phyloP scores from a whole-genome alignment of 2,888 invertebrate genomes.

The Ormyrus labotus region DNA sequence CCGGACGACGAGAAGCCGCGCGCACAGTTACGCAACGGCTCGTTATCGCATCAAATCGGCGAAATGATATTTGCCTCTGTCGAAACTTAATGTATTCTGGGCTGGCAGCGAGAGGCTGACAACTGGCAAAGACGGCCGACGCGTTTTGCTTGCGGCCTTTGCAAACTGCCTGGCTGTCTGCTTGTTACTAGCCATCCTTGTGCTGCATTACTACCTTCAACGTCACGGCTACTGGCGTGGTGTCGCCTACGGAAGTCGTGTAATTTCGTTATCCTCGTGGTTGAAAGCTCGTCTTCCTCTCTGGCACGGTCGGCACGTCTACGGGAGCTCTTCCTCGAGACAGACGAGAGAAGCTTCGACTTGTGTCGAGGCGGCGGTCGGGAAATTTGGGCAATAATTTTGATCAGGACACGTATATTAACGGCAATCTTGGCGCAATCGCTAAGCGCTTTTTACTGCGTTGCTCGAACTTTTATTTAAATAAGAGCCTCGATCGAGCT shows the following conservation, averaged over 20 bases:
- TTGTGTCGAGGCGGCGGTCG: too few species aligned
- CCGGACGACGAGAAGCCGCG: too few species aligned
- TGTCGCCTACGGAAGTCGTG: constrained; percentile 59
- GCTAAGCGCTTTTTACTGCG: not conserved
- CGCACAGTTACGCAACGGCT: not conserved
- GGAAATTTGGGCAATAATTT: too few species aligned
- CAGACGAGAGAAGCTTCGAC: not conserved
- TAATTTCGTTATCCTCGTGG: constrained; percentile 61
- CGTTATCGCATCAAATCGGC: constrained; percentile 39
- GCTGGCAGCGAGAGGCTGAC: not conserved
- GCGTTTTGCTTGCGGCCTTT: constrained; percentile 61
- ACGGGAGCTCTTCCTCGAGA: not conserved
- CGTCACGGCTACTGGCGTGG: constrained; percentile 1
- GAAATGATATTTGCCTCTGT: constrained; percentile 41
- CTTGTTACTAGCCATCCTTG: not conserved
- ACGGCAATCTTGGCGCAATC: constrained; percentile 3
- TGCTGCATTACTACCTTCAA: not conserved
- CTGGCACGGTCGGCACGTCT: not conserved
- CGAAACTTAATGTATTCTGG: constrained; percentile 8
- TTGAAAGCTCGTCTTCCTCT: constrained; percentile 60
- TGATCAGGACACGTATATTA: not conserved
- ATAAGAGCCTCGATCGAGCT: not conserved
- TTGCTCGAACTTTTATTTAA: not conserved
- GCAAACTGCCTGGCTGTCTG: constrained; percentile 58
- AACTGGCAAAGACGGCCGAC: constrained; percentile 12